Evolutionary conservation across 2,113 vertebrate genomes (phyloP).

Genomic region (Donacobius atricapilla): DNA sequence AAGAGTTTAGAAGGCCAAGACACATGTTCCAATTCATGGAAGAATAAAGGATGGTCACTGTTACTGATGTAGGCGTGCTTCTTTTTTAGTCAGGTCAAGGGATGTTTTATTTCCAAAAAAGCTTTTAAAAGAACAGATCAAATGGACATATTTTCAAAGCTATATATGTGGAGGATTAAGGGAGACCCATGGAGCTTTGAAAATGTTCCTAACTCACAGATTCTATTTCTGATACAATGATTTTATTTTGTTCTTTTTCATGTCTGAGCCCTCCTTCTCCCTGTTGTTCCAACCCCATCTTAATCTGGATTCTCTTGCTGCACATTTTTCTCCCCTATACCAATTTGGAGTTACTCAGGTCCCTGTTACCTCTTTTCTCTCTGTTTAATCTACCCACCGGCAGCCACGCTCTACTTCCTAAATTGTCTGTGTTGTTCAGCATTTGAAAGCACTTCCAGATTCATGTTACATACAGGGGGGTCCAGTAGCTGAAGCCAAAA

Average conservation of each 20-base stretch:
- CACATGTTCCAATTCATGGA: not conserved
- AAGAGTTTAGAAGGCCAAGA: not conserved
- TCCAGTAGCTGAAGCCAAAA: not conserved
- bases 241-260: slow-evolving; percentile 42
- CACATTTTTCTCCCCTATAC: not conserved
- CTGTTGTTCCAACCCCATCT: not conserved
- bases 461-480: not conserved
- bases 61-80: not conserved
- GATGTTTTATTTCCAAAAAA: slow-evolving; percentile 11
- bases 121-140: slow-evolving; percentile 20
- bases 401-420: not conserved
- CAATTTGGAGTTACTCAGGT: not conserved
- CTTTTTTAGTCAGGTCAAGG: slow-evolving; percentile 11
- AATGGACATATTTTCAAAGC: slow-evolving; percentile 54
- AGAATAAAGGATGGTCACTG: slow-evolving; percentile 30
- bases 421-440: not conserved
- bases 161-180: slow-evolving; percentile 40
- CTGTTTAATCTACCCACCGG: not conserved
- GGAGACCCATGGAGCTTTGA: slow-evolving; percentile 15
- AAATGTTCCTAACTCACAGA: slow-evolving; percentile 8
- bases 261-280: not conserved
- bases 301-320: not conserved
- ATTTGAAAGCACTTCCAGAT: slow-evolving; percentile 1
- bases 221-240: slow-evolving; percentile 23
- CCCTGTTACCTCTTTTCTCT: not conserved